Base-by-base conservation (phyloP, 2,113 vertebrate genomes). In the Tor tambroides region DNA sequence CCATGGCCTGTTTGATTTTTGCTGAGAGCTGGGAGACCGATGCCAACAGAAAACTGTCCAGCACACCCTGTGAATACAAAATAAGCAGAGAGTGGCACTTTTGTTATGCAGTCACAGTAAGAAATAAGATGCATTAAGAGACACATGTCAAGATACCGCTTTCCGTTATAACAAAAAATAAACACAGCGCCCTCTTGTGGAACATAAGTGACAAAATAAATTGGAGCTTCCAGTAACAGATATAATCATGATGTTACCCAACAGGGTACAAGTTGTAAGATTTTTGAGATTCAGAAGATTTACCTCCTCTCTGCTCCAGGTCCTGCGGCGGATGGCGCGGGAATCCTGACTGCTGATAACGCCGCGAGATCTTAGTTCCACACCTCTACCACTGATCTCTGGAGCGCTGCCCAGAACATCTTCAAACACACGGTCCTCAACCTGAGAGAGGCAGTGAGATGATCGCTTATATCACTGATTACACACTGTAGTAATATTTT, bases 231-330 rank as follows among this genome's bases (percentile, higher is more conserved):
- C 43, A 49, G 12, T 49, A 49, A 26, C 49, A 51, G 28, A 49
- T n/a, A n/a, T 11, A 65, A n/a, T 10, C 56, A 61, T 61, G 56
- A 71, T 19, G 3, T 30, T 19, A 32, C 17, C 65, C 0, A 69
- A 32, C 28, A 32, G 65, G 28, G 15, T 35, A 6, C 28, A 71
- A 35, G 67, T 15, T 71, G 2, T 71, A 32, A 75, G 71, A 75
- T 11, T 74, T 23, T 77, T 51, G 1, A 84, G 28, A 26, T 14
- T 85, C 46, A 28, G 28, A 21, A 15, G 9, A 89, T 91, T 96
- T 87, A 98, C 98, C 91, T 99, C 98, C 88, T 99, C 98, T 89
- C 97, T 95, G 89, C 96, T 99, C 98, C 98, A 99, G 6, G 98
- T 99, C 91, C 97, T 97, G 51, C 97, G 93, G 35, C 97, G 95